A percentile compares a stretch with the other conserved stretches of the same genome.
Conservation (phyloP, 2,797 vertebrate species). For the Acipenser oxyrinchus region DNA sequence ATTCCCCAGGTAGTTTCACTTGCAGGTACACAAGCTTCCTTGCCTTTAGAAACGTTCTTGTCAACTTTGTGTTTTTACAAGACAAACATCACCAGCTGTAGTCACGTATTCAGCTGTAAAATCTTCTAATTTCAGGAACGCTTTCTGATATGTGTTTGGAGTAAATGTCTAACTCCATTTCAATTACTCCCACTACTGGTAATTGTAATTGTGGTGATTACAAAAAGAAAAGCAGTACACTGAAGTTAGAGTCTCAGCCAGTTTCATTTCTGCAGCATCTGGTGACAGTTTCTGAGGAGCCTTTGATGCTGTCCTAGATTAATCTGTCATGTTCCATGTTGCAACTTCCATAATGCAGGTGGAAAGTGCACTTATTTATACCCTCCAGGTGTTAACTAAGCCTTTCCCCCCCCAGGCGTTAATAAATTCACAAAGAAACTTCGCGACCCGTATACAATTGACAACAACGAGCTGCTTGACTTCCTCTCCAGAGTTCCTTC, state of each 20-base stretch:
- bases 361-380: conserved; percentile 13
- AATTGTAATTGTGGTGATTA: too few species aligned
- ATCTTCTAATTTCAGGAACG: too few species aligned
- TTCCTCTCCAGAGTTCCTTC: conserved; percentile 95
- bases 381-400: neutral
- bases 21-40: neutral
- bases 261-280: conserved; percentile 18
- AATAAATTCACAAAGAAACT: conserved; percentile 99
- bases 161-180: too few species aligned
- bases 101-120: too few species aligned
- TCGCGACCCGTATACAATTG: conserved; percentile 85
- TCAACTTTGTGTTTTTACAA: neutral
- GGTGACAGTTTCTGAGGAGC: conserved; percentile 27
- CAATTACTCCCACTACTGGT: too few species aligned
- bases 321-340: neutral
- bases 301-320: conserved; percentile 12
- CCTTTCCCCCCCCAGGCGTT: conserved; percentile 65
- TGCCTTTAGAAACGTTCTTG: neutral
- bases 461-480: conserved; percentile 95
- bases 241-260: conserved; percentile 15
- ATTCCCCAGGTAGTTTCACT: too few species aligned
- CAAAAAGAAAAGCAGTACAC: too few species aligned
- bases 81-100: too few species aligned
- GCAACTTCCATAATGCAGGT: conserved; percentile 14
- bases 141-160: too few species aligned